Base-by-base conservation (phyloP, 1,140 invertebrate genomes). In the Wasmannia auropunctata region DNA sequence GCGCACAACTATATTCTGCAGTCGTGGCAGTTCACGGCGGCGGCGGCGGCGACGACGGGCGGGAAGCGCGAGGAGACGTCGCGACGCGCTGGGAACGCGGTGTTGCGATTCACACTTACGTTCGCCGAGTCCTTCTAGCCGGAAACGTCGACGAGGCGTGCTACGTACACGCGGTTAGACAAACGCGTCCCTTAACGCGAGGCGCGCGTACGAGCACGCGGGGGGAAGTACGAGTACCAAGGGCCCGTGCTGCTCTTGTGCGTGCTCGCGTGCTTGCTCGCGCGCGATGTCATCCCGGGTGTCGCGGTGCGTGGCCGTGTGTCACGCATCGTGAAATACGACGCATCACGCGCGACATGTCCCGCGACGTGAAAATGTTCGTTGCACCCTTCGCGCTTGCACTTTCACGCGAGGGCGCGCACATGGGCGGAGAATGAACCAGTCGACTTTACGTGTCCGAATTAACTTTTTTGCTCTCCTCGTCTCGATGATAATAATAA, bases 71-170 rank as follows among this genome's bases (percentile, higher is more conserved):
- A 25, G n/a, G 62, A 83, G 76, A 62, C 40, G 65, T 62, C 87
- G 67, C 56, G 51, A 72, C 65, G 75, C 85, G 90, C 10, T 22
- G 58, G 56, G 11, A 46, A 62, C 86, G 92, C 93, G 86, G 94
- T 94, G 94, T 95, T 91, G 93, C 93, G 93, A 93, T 95, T 95
- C 94, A 93, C 95, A 95, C 94, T 95, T 95, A 94, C 92, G 91
- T 93, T 91, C 90, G 91, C 89, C 91, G 92, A 94, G 93, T 89
- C 90, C 89, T 76, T 51, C 75, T 79, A 51, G 86, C 85, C 90
- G 83, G 83, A 75, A 87, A 89, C 63, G 79, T 85, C 83, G 85
- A 76, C 86, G 83, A 67, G 77, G 76, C 88, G 67, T 85, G 72
- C 80, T 60, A 75, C 80, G 58, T 77, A 60, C 60, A 76, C 67